Conservation (phyloP, 2,113 vertebrate genomes). For the Platysteira castanea region DNA sequence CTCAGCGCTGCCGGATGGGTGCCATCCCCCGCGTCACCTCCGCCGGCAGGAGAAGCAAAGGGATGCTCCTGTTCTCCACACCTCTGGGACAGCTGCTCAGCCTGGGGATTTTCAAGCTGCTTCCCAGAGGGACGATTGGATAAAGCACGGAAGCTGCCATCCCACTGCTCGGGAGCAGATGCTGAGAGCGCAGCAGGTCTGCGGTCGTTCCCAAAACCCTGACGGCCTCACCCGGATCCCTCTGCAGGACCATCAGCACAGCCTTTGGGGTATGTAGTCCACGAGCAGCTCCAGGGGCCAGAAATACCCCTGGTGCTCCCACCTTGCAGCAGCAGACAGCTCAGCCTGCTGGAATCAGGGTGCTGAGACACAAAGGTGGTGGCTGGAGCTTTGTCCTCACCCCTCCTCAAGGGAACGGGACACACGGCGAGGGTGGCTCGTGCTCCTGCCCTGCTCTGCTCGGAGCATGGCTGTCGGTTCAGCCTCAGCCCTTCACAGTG, state of each 20-base stretch:
- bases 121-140: neutral
- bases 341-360: neutral
- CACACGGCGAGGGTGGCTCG: rapidly evolving
- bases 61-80: neutral
- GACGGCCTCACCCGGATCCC: rapidly evolving
- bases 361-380: neutral
- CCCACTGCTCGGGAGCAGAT: neutral
- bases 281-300: neutral
- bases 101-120: neutral
- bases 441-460: neutral
- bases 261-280: neutral
- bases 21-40: neutral
- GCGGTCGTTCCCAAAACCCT: neutral
- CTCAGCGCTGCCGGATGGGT: neutral
- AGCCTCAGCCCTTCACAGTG: neutral
- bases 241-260: neutral
- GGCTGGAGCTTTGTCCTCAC: neutral
- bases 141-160: neutral
- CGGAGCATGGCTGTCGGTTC: rapidly evolving
- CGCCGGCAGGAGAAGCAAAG: rapidly evolving
- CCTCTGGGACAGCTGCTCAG: neutral
- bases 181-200: neutral
- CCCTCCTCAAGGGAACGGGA: rapidly evolving
- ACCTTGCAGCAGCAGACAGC: rapidly evolving
- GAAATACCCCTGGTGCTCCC: rapidly evolving